phyloP scores from a whole-genome alignment of 2,797 vertebrate species.

The Hypotaenidia philippensis region DNA sequence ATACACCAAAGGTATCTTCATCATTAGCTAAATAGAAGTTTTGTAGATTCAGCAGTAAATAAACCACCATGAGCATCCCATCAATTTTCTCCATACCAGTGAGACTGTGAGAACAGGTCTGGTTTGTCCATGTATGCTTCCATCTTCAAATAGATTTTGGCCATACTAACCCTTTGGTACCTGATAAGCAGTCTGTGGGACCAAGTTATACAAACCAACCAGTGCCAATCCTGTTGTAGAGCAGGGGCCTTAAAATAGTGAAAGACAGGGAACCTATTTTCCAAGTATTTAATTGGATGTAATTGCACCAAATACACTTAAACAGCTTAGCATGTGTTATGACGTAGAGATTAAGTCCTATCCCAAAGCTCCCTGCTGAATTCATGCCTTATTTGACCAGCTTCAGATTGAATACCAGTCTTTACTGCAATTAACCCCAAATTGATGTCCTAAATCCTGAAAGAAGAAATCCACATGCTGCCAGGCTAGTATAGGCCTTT shows the following conservation, averaged over 20 bases:
- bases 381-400: background rate
- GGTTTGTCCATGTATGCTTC: background rate
- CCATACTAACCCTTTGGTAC: background rate
- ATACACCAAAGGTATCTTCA: background rate
- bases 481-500: background rate
- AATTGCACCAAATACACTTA: conserved; percentile 45
- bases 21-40: background rate
- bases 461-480: background rate
- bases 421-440: background rate
- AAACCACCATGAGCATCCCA: background rate
- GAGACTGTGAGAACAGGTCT: background rate
- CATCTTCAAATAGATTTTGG: background rate
- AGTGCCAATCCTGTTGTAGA: background rate
- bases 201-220: background rate
- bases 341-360: background rate
- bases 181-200: background rate
- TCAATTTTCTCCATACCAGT: background rate
- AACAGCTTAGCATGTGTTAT: conserved; percentile 26
- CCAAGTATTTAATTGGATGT: conserved; percentile 12
- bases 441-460: background rate
- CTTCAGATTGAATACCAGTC: background rate
- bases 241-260: background rate
- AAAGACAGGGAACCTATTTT: background rate
- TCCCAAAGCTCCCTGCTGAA: background rate
- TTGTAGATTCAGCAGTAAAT: conserved; percentile 7